These are phyloP conservation scores for Marmota monax DNA, from an alignment of 2,113 vertebrate species.

Conservation along the genomic window DNA sequence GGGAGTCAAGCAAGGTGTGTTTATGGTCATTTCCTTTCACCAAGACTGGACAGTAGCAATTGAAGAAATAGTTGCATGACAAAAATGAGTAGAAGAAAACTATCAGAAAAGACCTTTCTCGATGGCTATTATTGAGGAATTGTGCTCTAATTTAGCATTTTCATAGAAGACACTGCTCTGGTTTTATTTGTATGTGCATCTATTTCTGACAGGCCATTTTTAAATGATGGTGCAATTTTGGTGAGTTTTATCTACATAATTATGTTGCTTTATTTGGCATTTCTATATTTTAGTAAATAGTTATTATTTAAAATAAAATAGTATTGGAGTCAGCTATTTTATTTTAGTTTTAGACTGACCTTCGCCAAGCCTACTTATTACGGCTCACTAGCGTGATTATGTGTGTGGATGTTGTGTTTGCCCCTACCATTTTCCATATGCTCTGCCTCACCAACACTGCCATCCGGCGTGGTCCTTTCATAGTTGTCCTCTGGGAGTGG, in stretches of 20 bases:
- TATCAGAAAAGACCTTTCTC: constrained; percentile 60
- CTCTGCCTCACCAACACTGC: constrained; percentile 99
- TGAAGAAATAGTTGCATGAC: constrained; percentile 79
- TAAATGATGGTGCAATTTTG: constrained; percentile 60
- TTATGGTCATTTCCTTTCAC: constrained; percentile 62
- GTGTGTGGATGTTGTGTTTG: constrained; percentile 94
- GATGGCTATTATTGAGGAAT: constrained; percentile 55
- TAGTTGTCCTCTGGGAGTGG: constrained; percentile 99
- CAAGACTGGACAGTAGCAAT: constrained; percentile 39
- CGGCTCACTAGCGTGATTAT: constrained; percentile 88
- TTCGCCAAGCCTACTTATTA: constrained; percentile 83
- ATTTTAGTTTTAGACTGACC: constrained; percentile 83
- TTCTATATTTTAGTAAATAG: constrained; percentile 76
- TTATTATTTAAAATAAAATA: constrained; percentile 75
- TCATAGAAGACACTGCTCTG: constrained; percentile 46
- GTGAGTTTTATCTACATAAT: constrained; percentile 75
- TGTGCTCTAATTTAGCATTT: constrained; percentile 66
- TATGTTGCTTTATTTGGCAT: constrained; percentile 82
- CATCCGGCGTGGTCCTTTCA: constrained; percentile 99
- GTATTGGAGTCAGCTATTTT: constrained; percentile 80
- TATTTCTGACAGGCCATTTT: constrained; percentile 77
- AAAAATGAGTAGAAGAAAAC: constrained; percentile 79
- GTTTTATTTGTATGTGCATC: constrained; percentile 69
- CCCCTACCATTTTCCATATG: constrained; percentile 99
- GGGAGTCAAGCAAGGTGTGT: neutral